phyloP scores from a whole-genome alignment of 2,888 invertebrate genomes.

The Agriotes lineatus region DNA sequence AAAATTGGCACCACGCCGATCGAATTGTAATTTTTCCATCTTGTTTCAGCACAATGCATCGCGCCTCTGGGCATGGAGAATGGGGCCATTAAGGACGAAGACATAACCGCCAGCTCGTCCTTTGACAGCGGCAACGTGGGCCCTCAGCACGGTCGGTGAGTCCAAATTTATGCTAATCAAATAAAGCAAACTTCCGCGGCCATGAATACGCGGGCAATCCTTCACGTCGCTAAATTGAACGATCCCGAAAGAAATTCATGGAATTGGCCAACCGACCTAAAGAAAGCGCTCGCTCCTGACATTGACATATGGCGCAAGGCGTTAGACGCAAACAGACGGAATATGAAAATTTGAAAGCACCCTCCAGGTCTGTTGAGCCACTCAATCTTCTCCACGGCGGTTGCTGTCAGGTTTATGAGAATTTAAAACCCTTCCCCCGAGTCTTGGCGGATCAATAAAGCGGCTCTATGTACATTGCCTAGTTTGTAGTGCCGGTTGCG shows the following conservation, averaged over 20 bases:
- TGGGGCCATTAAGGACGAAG: constrained; percentile 83
- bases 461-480: constrained; percentile 53
- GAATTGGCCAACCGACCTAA: constrained; percentile 57
- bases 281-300: constrained; percentile 55
- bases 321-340: constrained; percentile 58
- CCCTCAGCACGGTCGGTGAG: constrained; percentile 87
- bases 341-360: constrained; percentile 60
- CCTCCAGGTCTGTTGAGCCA: constrained; percentile 57
- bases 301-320: constrained; percentile 59
- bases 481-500: constrained; percentile 49
- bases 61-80: constrained; percentile 90
- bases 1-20: too few species aligned
- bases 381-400: constrained; percentile 59
- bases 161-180: constrained; percentile 58
- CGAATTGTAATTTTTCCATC: constrained; percentile 21
- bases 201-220: constrained; percentile 52
- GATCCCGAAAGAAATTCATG: constrained; percentile 56
- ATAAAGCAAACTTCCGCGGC: constrained; percentile 52
- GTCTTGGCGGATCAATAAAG: constrained; percentile 56
- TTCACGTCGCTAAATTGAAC: constrained; percentile 57
- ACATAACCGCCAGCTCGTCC: constrained; percentile 87
- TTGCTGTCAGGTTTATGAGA: constrained; percentile 62
- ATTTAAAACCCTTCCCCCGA: constrained; percentile 60
- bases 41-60: constrained; percentile 80
- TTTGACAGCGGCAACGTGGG: constrained; percentile 89